Percentiles rank a stretch among this genome's conserved stretches.
Evolutionary conservation across 2,113 vertebrate species (phyloP).

Genomic region (Cariama cristata): DNA sequence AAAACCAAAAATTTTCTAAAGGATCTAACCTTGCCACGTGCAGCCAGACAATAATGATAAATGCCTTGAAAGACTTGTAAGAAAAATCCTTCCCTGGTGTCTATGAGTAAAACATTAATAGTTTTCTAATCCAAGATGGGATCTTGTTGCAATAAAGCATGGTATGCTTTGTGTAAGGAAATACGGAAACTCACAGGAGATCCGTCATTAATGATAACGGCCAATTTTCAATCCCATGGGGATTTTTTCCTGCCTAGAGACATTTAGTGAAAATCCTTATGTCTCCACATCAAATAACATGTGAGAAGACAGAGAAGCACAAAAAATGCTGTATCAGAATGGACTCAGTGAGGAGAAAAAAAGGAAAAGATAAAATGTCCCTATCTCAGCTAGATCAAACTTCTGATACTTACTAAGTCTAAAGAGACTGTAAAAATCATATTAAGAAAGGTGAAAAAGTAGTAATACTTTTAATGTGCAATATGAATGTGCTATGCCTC

Average conservation of each 20-base stretch:
- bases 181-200: background rate
- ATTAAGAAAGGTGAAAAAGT: background rate
- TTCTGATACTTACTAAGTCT: background rate
- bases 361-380: background rate
- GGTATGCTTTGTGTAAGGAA: slow-evolving; percentile 17
- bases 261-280: background rate
- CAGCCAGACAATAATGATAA: background rate
- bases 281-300: background rate
- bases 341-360: background rate
- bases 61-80: background rate
- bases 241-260: background rate
- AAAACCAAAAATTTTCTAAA: background rate
- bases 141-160: background rate
- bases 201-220: background rate
- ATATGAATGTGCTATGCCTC: background rate
- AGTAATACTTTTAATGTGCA: background rate
- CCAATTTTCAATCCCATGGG: background rate
- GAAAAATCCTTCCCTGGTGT: background rate
- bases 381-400: background rate
- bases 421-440: background rate
- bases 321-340: background rate
- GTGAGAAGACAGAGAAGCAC: background rate
- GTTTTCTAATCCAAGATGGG: slow-evolving; percentile 12
- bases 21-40: background rate
- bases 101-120: background rate